A percentile compares a stretch with the other conserved stretches of the same genome.
Evolutionary conservation across 2,888 invertebrate species (phyloP).

Genomic region (Galeopsomyia nigrocyanea): DNA sequence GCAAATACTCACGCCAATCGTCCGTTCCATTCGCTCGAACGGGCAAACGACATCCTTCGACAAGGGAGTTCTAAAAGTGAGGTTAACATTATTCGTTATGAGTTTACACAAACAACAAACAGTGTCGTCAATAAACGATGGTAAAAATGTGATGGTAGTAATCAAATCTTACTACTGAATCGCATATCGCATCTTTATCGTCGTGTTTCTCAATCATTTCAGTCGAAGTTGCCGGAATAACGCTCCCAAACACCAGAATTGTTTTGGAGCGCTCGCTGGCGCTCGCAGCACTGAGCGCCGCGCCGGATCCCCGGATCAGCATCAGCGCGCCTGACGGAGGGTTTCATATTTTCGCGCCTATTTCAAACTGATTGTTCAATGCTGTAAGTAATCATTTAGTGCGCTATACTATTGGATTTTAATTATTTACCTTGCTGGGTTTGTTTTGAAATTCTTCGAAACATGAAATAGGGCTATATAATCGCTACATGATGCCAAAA

Average conservation of each 20-base stretch:
- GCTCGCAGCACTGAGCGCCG: conserved; percentile 53
- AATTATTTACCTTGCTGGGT: too few species aligned
- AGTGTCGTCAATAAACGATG: conserved; percentile 13
- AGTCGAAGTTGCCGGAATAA: conserved; percentile 54
- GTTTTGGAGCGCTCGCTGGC: conserved; percentile 59
- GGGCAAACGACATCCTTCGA: conserved; percentile 96
- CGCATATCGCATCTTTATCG: conserved; percentile 80
- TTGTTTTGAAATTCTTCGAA: too few species aligned
- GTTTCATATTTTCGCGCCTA: too few species aligned
- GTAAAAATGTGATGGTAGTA: conserved; percentile 14
- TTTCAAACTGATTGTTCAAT: too few species aligned
- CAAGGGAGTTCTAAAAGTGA: conserved; percentile 79
- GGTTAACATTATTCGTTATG: conserved; percentile 58
- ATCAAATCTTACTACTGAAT: conserved; percentile 80
- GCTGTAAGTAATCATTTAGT: too few species aligned
- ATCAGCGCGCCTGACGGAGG: too few species aligned
- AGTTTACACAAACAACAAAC: not conserved
- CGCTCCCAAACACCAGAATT: conserved; percentile 49
- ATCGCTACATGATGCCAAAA: too few species aligned
- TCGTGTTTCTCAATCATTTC: conserved; percentile 69
- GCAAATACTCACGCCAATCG: conserved; percentile 82
- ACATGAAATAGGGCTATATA: too few species aligned
- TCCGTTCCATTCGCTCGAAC: conserved; percentile 93
- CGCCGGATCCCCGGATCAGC: too few species aligned
- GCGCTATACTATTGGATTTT: too few species aligned